Base-by-base conservation (phyloP, 2,797 vertebrate genomes). In the Antrozous pallidus region DNA sequence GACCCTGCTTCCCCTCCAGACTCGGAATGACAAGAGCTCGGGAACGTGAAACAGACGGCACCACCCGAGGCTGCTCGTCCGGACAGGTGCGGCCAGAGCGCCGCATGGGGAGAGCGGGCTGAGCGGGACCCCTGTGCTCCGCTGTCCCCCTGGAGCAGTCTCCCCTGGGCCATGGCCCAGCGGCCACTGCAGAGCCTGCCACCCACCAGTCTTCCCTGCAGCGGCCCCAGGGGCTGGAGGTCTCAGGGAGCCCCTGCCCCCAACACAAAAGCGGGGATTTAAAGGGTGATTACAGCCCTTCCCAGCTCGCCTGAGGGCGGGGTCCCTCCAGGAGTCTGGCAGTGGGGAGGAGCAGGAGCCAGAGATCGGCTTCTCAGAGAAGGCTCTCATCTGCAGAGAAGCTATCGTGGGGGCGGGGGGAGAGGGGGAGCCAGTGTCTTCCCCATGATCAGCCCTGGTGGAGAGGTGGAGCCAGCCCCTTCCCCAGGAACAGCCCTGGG, bases 281-380 rank as follows among this genome's bases (percentile, higher is more conserved):
- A 31, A 14, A 69, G 79, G 73, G 67, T 88, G 84, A 96, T 93
- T 71, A 89, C 0, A 38, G 89, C 40, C 13, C 3, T 65, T 86
- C 22, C 56, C 75, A 92, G 86, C 14, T 4, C 2, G 24, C 40
- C 42, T 63, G 9, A 49, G 51, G 63, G 88, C 84, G 12, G 3
- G 2, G 2, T 33, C 87, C 70, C 79, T 91, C 79, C 54, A 67
- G 93, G 86, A 91, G 42, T 5, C 70, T n/a, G 8, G 61, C 33
- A 28, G 63, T 1, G 3, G 38, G 0, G 61, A 31, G 33, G 56
- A 3, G 13, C 14, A 18, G 28, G 56, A 6, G 0, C 54, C 5
- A 0, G 70, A 45, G 54, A 18, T 9, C n/a, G 51, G 0, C 88
- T 45, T 67, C 78, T 40, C 22, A 6, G 14, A 73, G 70, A 33